phyloP scores from a whole-genome alignment of 2,888 invertebrate genomes.

The Erebia ligea region DNA sequence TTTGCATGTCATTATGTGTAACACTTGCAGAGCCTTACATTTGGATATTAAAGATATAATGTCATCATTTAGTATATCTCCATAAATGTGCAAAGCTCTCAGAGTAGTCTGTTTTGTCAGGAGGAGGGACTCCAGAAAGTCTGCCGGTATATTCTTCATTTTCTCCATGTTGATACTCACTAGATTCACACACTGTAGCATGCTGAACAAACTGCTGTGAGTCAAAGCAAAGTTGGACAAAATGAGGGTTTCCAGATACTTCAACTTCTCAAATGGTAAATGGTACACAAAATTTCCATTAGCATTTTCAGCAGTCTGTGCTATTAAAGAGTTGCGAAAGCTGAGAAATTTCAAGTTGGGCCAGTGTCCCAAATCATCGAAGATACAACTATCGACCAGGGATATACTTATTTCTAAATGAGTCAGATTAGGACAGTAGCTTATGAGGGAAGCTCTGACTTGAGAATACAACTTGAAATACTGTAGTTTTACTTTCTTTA shows the following conservation, averaged over 20 bases:
- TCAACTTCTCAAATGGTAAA: constrained; percentile 77
- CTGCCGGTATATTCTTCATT: constrained; percentile 80
- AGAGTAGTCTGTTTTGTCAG: constrained; percentile 69
- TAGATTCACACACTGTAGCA: constrained; percentile 75
- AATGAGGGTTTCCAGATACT: constrained; percentile 71
- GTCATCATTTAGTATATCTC: constrained; percentile 79
- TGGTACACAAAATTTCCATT: constrained; percentile 79
- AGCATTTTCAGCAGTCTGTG: constrained; percentile 71
- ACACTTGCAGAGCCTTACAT: constrained; percentile 69
- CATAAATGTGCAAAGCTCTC: constrained; percentile 75
- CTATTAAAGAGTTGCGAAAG: constrained; percentile 79
- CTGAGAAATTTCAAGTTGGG: constrained; percentile 78
- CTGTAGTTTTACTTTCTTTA: constrained; percentile 80
- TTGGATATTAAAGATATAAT: constrained; percentile 73
- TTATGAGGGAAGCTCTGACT: constrained; percentile 76
- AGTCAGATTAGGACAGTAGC: constrained; percentile 78
- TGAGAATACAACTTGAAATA: constrained; percentile 81
- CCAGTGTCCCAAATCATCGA: constrained; percentile 78
- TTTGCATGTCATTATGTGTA: constrained; percentile 81
- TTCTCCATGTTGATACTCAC: constrained; percentile 81
- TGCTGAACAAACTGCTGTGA: constrained; percentile 73
- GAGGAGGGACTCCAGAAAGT: constrained; percentile 75
- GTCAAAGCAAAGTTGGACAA: constrained; percentile 79
- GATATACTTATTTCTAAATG: constrained; percentile 82
- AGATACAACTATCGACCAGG: constrained; percentile 80